phyloP scores from a whole-genome alignment of 1,140 invertebrate genomes.

The Coelopa frigida region DNA sequence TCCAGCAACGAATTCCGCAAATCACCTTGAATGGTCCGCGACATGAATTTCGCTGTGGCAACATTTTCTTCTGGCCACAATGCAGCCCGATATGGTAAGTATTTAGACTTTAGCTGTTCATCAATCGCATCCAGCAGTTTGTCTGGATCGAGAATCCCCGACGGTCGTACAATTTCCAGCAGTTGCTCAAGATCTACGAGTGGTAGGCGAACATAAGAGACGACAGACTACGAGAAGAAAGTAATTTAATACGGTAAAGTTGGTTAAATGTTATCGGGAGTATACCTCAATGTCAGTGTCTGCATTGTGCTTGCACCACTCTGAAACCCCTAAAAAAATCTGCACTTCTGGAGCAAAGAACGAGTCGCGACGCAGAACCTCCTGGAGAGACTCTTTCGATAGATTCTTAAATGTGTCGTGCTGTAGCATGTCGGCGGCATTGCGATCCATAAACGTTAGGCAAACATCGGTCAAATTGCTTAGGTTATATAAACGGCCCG shows the following conservation, averaged over 20 bases:
- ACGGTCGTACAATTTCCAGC: slow-evolving; percentile 77
- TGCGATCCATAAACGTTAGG: slow-evolving; percentile 78
- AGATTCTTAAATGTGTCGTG: slow-evolving; percentile 78
- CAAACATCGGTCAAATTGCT: slow-evolving; percentile 58
- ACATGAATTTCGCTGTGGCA: slow-evolving; percentile 66
- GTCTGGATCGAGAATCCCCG: slow-evolving; percentile 78
- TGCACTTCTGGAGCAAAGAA: slow-evolving; percentile 94
- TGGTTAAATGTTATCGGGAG: neutral
- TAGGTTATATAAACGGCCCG: slow-evolving; percentile 63
- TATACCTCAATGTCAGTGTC: slow-evolving; percentile 52
- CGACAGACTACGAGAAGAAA: slow-evolving; percentile 38
- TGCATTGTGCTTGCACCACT: slow-evolving; percentile 77
- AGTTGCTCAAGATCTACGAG: slow-evolving; percentile 81
- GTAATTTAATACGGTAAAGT: neutral
- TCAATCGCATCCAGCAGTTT: slow-evolving; percentile 91
- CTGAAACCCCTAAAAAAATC: slow-evolving; percentile 82
- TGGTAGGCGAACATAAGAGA: slow-evolving; percentile 70
- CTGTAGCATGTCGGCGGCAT: slow-evolving; percentile 75
- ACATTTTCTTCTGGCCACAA: slow-evolving; percentile 86
- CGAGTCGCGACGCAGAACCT: slow-evolving; percentile 84
- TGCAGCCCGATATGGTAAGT: slow-evolving; percentile 73
- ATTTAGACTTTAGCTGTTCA: slow-evolving; percentile 66
- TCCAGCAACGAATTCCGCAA: slow-evolving; percentile 79
- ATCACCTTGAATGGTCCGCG: slow-evolving; percentile 80
- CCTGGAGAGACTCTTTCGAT: slow-evolving; percentile 71